A percentile compares a stretch with the other conserved stretches of the same genome.
Evolutionary conservation across 2,888 invertebrate species (phyloP).

Genomic region (Agrilus biguttatus): DNA sequence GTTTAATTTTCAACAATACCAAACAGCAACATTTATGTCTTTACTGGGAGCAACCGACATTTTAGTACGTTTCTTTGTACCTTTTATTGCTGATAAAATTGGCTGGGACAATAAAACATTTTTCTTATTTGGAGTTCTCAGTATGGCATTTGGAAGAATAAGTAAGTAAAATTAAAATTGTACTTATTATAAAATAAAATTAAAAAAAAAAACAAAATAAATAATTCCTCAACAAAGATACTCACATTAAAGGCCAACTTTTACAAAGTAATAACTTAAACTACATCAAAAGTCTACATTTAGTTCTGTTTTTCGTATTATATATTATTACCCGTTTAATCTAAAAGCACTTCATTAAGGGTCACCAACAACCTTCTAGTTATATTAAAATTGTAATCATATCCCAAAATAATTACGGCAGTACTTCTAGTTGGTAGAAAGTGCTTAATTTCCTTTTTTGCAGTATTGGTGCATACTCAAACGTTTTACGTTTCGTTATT

Average conservation of each 20-base stretch:
- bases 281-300: no score
- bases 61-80: constrained; percentile 47
- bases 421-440: no score
- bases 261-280: no score
- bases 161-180: constrained; percentile 31
- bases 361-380: no score
- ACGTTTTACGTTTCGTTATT: constrained; percentile 39
- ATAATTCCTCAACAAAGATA: no score
- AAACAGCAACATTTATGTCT: constrained; percentile 57
- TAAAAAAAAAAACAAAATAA: not conserved
- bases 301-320: no score
- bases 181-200: no score
- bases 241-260: no score
- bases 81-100: constrained; percentile 53
- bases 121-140: constrained; percentile 51
- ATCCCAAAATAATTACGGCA: not conserved
- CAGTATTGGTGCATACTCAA: constrained; percentile 47
- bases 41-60: constrained; percentile 52
- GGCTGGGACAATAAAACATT: constrained; percentile 57
- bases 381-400: no score
- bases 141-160: constrained; percentile 51
- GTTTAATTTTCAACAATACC: constrained; percentile 41
- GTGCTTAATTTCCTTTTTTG: constrained; percentile 1
- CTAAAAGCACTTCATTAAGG: no score
- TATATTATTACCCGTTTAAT: no score